Conservation (phyloP, 2,113 vertebrate genomes). For the Rhynchopsitta pachyrhyncha region DNA sequence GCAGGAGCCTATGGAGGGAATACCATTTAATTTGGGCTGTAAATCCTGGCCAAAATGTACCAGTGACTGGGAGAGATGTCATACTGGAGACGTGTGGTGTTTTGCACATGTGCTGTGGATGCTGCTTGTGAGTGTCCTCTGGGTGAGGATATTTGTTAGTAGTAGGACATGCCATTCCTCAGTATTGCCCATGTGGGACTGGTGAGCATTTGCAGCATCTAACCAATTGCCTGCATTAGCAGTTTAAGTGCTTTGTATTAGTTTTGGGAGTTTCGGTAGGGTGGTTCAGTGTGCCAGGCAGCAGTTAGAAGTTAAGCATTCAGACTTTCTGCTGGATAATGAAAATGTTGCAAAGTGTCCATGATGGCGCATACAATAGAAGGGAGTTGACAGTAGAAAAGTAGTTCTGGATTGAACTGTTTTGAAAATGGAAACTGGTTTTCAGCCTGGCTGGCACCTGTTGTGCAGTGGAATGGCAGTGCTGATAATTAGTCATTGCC, state of each 20-base stretch:
- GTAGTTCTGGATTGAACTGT: background rate
- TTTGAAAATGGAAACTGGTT: background rate
- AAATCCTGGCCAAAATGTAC: background rate
- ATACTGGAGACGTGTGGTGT: background rate
- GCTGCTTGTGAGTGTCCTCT: background rate
- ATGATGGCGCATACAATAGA: background rate
- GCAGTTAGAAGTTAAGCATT: background rate
- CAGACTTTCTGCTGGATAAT: background rate
- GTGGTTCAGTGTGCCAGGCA: background rate
- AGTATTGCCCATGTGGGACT: background rate
- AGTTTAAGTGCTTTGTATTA: rapidly evolving
- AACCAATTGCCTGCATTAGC: background rate
- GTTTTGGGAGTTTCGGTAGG: background rate
- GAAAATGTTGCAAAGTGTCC: background rate
- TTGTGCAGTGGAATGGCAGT: background rate
- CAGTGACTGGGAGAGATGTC: background rate
- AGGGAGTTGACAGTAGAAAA: background rate
- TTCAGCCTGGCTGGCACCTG: background rate
- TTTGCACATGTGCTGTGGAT: background rate
- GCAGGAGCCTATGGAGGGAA: background rate
- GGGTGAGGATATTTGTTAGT: background rate
- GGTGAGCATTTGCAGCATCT: rapidly evolving
- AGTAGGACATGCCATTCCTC: background rate
- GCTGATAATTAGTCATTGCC: background rate
- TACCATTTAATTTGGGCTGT: background rate